Evolutionary conservation across 1,140 invertebrate genomes (phyloP).

Genomic region (Nephotettix cincticeps): DNA sequence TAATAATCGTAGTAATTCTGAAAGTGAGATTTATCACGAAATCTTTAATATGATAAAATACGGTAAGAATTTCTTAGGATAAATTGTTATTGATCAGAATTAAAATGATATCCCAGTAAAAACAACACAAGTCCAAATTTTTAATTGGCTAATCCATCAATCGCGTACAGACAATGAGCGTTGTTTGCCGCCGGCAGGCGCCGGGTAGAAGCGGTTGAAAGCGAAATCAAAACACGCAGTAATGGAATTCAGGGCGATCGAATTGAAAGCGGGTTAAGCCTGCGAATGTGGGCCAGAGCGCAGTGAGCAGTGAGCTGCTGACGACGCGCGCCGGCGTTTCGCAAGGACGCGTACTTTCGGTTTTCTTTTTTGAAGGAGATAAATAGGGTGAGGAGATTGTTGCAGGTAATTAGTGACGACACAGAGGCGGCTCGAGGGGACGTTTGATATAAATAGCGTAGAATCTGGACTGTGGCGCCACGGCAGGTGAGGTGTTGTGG

Average conservation of each 20-base stretch:
- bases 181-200: no score
- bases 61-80: no score
- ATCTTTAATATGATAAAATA: no score
- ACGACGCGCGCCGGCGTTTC: no score
- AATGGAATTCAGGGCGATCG: slow-evolving; percentile 2
- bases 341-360: slow-evolving; percentile 5
- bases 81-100: no score
- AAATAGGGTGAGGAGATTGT: neutral
- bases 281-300: slow-evolving; percentile 3
- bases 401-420: slow-evolving; percentile 13
- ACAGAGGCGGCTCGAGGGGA: neutral
- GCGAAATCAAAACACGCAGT: neutral
- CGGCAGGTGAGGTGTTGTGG: neutral
- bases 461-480: slow-evolving; percentile 9
- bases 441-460: slow-evolving; percentile 17
- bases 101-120: no score
- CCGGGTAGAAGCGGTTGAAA: neutral
- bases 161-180: no score
- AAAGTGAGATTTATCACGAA: no score
- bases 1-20: no score
- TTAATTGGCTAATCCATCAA: no score
- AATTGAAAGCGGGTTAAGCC: neutral
- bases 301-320: neutral
- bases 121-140: no score
- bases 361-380: slow-evolving; percentile 7